These are phyloP conservation scores for Drosophila subquinaria DNA, from an alignment of 2,888 invertebrate species.

Conservation along the genomic window DNA sequence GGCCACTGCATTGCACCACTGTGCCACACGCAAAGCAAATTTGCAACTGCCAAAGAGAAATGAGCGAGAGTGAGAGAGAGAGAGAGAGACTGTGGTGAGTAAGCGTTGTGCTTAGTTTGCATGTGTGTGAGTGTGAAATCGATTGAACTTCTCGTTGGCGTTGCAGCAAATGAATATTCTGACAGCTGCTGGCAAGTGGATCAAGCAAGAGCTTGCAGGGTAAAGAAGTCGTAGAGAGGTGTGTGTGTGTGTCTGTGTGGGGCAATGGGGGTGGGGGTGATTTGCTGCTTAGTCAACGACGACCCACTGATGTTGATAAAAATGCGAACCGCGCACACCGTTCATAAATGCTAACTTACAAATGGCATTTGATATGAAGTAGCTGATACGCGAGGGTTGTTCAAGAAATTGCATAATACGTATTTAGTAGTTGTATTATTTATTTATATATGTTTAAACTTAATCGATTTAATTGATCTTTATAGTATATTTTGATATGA, in stretches of 20 bases:
- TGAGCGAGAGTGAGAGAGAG: conserved; percentile 11
- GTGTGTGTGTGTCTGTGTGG: not conserved
- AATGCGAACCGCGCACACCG: not conserved
- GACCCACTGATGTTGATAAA: conserved; percentile 21
- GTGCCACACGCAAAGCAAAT: conserved; percentile 54
- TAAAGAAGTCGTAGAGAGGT: not conserved
- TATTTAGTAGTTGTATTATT: not conserved
- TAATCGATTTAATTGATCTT: not conserved
- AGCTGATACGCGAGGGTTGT: conserved; percentile 2
- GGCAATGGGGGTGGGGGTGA: not conserved
- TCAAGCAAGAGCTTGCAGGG: conserved; percentile 6
- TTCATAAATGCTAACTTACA: conserved; percentile 9
- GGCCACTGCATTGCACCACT: conserved; percentile 62
- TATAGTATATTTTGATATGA: too few relatives aligned
- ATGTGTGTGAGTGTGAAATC: conserved; percentile 40
- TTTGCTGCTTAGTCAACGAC: conserved; percentile 34
- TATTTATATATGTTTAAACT: not conserved
- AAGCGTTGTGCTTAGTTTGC: conserved; percentile 20
- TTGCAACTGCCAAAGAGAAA: conserved; percentile 43
- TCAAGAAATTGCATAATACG: not conserved
- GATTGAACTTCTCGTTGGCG: conserved; percentile 55
- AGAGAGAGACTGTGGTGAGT: conserved; percentile 46
- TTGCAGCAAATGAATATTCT: conserved; percentile 57
- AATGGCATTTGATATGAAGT: conserved; percentile 8
- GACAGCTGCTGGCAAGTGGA: conserved; percentile 47